Evolutionary conservation across 2,888 invertebrate genomes (phyloP).

Genomic region (Epicampocera succincta): DNA sequence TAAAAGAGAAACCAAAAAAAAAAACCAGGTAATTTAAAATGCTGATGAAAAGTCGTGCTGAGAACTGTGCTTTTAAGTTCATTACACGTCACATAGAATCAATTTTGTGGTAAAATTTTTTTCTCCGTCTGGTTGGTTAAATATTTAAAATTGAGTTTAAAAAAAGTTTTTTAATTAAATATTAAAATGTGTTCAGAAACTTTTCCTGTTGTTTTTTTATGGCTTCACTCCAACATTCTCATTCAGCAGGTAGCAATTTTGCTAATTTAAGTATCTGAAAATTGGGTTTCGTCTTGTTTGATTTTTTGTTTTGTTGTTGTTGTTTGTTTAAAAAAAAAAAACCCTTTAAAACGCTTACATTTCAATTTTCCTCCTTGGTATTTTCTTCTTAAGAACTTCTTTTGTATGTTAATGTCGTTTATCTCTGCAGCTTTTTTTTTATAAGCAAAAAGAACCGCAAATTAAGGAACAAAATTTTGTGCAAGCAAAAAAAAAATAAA

Average conservation of each 20-base stretch:
- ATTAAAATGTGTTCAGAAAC: not conserved
- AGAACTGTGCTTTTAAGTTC: not conserved
- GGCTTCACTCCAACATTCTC: too few species aligned
- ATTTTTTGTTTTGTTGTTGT: too few species aligned
- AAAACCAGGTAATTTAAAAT: conserved; percentile 3
- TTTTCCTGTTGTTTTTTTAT: too few species aligned
- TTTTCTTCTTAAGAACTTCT: not conserved
- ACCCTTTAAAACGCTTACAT: not conserved
- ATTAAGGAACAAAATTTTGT: not conserved
- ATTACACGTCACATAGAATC: not conserved
- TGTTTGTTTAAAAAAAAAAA: not conserved
- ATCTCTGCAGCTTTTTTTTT: conserved; percentile 2
- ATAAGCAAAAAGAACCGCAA: not conserved
- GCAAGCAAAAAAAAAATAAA: not conserved
- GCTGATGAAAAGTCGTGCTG: conserved; percentile 36
- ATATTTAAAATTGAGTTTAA: not conserved
- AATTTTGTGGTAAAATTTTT: conserved; percentile 16
- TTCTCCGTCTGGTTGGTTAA: not conserved
- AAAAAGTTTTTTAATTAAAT: not conserved
- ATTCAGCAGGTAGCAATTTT: too few species aligned
- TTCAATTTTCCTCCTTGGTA: not conserved
- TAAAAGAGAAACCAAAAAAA: not conserved
- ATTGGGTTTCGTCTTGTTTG: too few species aligned
- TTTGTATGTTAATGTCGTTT: not conserved
- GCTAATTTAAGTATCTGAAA: too few species aligned